These are phyloP conservation scores for Caenorhabditis sinica DNA, from an alignment of 2,888 invertebrate genomes.

Conservation along the genomic window DNA sequence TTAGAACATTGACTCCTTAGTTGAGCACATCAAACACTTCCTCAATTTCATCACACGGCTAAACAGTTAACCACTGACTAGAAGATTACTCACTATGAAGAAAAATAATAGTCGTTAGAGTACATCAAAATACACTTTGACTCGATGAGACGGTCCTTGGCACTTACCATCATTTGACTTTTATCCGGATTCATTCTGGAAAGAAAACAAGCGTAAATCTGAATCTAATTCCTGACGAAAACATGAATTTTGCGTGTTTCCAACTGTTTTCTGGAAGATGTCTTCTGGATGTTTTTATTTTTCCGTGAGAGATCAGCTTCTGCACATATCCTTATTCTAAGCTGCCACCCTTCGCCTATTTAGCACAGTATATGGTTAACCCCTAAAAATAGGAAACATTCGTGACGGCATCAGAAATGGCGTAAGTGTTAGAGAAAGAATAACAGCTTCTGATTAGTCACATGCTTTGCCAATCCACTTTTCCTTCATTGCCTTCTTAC, in stretches of 20 bases:
- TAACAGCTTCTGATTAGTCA: slow-evolving; percentile 53
- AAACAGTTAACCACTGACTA: not conserved
- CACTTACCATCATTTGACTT: slow-evolving; percentile 20
- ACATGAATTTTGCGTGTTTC: slow-evolving; percentile 16
- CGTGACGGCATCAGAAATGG: slow-evolving; percentile 1
- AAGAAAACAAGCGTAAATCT: slow-evolving; percentile 30
- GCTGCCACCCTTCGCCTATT: not conserved
- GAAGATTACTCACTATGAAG: not conserved
- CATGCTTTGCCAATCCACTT: slow-evolving; percentile 26
- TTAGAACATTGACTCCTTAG: slow-evolving; percentile 13
- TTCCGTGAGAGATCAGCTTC: slow-evolving; percentile 5
- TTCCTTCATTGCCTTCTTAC: slow-evolving; percentile 16
- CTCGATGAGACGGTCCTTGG: not conserved
- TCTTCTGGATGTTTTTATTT: slow-evolving; percentile 1
- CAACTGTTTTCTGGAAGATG: not conserved
- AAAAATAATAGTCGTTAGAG: not conserved
- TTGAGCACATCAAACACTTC: slow-evolving; percentile 6
- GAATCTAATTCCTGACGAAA: slow-evolving; percentile 16
- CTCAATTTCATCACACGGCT: slow-evolving; percentile 19
- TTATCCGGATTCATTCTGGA: slow-evolving; percentile 28
- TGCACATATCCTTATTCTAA: slow-evolving; percentile 1
- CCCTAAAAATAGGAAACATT: slow-evolving; percentile 12
- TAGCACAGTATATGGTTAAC: not conserved
- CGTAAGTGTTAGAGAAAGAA: slow-evolving; percentile 27
- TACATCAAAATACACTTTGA: slow-evolving; percentile 37